These are phyloP conservation scores for Megaustenia siamemsis DNA, from an alignment of 2,888 invertebrate species.

Conservation along the genomic window DNA sequence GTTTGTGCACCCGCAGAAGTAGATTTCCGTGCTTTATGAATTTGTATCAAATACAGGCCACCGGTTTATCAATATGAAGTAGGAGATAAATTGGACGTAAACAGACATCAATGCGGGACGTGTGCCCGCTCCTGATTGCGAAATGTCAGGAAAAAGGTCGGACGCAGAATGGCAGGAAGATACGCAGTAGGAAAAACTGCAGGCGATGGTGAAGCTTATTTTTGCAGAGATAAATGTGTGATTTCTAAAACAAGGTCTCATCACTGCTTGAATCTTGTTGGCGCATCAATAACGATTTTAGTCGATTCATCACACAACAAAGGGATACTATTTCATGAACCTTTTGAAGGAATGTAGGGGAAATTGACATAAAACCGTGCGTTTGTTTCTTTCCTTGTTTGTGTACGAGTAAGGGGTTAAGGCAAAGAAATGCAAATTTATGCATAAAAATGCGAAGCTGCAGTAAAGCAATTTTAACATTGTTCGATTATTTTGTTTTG, in stretches of 20 bases:
- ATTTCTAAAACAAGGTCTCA: not conserved
- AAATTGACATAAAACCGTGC: no score
- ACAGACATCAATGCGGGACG: slow-evolving; percentile 34
- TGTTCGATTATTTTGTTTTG: no score
- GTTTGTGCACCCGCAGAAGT: slow-evolving; percentile 18
- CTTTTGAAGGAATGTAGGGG: no score
- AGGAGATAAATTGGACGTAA: slow-evolving; percentile 41
- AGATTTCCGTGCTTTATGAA: slow-evolving; percentile 39
- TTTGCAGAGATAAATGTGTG: slow-evolving; percentile 8
- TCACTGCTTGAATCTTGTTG: not conserved
- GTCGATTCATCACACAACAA: no score
- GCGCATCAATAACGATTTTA: no score
- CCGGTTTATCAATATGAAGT: slow-evolving; percentile 38
- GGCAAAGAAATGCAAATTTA: no score
- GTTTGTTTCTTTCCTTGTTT: no score
- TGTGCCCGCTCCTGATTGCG: not conserved
- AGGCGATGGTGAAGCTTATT: not conserved
- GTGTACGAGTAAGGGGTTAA: no score
- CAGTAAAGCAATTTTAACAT: no score
- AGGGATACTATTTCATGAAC: no score
- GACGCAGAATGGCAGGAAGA: not conserved
- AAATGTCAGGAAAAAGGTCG: slow-evolving; percentile 47
- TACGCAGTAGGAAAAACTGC: not conserved
- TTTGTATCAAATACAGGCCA: slow-evolving; percentile 39
- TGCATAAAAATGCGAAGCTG: no score